These are phyloP conservation scores for Alcedo atthis DNA, from an alignment of 2,797 vertebrate species.

Conservation along the genomic window DNA sequence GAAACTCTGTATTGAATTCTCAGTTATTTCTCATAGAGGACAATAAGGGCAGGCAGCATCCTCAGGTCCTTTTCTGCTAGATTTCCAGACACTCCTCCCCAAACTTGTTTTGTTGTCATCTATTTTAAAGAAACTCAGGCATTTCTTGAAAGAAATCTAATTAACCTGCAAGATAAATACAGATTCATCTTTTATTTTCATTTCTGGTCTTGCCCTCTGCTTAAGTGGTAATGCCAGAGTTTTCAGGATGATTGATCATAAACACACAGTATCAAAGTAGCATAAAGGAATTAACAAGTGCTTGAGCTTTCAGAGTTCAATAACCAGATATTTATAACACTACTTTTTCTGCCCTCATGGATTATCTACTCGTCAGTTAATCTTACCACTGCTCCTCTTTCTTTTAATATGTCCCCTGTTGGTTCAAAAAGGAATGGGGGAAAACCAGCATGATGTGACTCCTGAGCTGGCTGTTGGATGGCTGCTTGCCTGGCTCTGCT, in stretches of 20 bases:
- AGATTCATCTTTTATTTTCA: not conserved
- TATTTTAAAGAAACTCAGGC: not conserved
- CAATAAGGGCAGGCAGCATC: not conserved
- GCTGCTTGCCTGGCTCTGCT: not conserved
- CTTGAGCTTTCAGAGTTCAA: not conserved
- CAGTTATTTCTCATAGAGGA: not conserved
- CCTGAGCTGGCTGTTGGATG: rapidly evolving
- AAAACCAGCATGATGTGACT: not conserved
- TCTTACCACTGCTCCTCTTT: not conserved
- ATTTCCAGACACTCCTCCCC: not conserved
- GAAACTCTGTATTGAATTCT: not conserved
- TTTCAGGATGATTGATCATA: not conserved
- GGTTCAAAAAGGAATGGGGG: not conserved
- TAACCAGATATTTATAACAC: not conserved
- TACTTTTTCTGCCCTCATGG: not conserved
- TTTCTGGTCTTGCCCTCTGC: not conserved
- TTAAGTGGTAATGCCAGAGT: not conserved
- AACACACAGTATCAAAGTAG: not conserved
- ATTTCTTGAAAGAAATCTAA: not conserved
- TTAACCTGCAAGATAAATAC: not conserved
- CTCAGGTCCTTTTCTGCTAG: not conserved
- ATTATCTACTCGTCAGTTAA: not conserved
- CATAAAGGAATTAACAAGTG: not conserved
- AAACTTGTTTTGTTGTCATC: not conserved
- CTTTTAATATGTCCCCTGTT: not conserved